These are phyloP conservation scores for Tylochromis polylepis DNA, from an alignment of 2,113 vertebrate genomes.

Conservation along the genomic window DNA sequence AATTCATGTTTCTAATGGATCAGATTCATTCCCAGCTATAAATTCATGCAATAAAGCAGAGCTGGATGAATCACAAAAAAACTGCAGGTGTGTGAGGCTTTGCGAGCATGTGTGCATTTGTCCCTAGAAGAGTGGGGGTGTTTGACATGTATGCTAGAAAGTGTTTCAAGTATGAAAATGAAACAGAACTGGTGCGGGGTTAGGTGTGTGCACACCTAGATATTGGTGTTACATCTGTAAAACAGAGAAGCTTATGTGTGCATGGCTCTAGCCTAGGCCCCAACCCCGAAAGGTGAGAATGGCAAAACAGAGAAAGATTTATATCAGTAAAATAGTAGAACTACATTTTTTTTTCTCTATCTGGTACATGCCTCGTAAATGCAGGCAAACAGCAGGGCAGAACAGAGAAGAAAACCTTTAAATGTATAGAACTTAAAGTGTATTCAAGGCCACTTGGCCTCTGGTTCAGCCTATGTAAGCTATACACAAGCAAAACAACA, in stretches of 20 bases:
- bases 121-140: not conserved
- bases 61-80: constrained; percentile 20
- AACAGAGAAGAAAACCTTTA: not conserved
- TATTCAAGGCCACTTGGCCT: not conserved
- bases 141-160: not conserved
- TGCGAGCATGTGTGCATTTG: constrained; percentile 12
- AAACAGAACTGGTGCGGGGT: constrained; percentile 13
- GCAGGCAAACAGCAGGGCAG: not conserved
- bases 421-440: not conserved
- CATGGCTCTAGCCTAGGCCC: not conserved
- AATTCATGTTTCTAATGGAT: constrained; percentile 10
- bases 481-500: not conserved
- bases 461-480: not conserved
- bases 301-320: not conserved
- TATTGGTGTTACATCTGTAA: not conserved
- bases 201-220: not conserved
- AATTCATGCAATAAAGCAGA: constrained; percentile 46
- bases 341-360: not conserved
- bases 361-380: not conserved
- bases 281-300: not conserved
- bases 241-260: not conserved
- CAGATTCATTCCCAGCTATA: constrained; percentile 24
- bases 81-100: constrained; percentile 41
- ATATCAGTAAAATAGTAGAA: not conserved
- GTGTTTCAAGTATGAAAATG: constrained; percentile 12